A percentile compares a stretch with the other conserved stretches of the same genome.
Conservation (phyloP, 2,797 vertebrate species). For the Neoniphon sammara region DNA sequence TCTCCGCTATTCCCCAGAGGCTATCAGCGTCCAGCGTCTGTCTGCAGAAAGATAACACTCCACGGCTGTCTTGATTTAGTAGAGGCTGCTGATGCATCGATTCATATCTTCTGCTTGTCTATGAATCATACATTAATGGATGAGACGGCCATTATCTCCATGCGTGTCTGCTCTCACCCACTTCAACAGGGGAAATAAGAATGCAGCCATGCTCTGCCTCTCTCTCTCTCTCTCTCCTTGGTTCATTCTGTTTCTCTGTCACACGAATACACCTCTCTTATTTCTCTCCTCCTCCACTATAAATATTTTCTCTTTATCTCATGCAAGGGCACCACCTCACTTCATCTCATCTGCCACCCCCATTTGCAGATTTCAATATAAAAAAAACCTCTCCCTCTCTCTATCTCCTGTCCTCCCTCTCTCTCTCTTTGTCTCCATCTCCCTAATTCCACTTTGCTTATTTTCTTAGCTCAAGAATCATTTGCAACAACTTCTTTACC, state of each 20-base stretch:
- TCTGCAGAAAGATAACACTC: slow-evolving; percentile 73
- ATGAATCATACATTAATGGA: slow-evolving; percentile 82
- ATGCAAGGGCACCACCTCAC: background rate
- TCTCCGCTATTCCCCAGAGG: slow-evolving; percentile 45
- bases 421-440: background rate
- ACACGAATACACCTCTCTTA: slow-evolving; percentile 16
- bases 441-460: slow-evolving; percentile 14
- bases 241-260: slow-evolving; percentile 10
- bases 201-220: slow-evolving; percentile 2
- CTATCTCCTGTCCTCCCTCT: background rate
- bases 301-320: background rate
- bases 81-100: slow-evolving; percentile 72
- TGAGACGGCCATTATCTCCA: slow-evolving; percentile 78
- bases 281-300: slow-evolving; percentile 14
- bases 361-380: slow-evolving; percentile 11
- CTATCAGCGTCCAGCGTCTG: slow-evolving; percentile 68
- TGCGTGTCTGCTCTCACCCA: slow-evolving; percentile 67
- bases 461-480: slow-evolving; percentile 8
- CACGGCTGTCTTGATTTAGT: slow-evolving; percentile 69
- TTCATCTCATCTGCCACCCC: background rate
- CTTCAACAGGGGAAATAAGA: slow-evolving; percentile 64
- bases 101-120: slow-evolving; percentile 76
- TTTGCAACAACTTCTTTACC: slow-evolving; percentile 21
- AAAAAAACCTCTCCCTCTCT: background rate
- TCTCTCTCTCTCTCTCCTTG: slow-evolving; percentile 25